These are phyloP conservation scores for Microtus ochrogaster DNA, from an alignment of 2,113 vertebrate species.

Conservation along the genomic window DNA sequence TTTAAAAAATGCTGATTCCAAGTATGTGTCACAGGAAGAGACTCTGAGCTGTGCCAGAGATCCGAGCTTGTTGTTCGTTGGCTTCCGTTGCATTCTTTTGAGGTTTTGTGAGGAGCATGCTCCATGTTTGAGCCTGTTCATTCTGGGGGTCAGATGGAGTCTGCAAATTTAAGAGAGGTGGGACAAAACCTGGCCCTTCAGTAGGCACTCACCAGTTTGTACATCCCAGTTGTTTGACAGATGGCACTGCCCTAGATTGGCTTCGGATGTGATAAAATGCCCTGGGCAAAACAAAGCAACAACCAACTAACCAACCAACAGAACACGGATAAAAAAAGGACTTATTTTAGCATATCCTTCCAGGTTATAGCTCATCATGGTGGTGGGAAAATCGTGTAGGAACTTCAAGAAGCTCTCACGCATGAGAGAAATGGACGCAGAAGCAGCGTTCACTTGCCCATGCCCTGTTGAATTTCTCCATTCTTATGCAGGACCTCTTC, in stretches of 20 bases:
- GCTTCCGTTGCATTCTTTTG: neutral
- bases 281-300: no score
- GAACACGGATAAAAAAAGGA: no score
- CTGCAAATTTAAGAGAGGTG: neutral
- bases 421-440: neutral
- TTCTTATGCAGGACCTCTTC: neutral
- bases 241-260: neutral
- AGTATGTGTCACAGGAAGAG: slow-evolving; percentile 3
- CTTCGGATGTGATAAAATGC: neutral
- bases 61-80: neutral
- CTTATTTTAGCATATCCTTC: neutral
- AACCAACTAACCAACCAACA: neutral
- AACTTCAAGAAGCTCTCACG: no score
- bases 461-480: neutral
- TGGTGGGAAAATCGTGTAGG: neutral
- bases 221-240: neutral
- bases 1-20: neutral
- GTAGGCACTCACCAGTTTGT: no score
- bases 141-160: neutral
- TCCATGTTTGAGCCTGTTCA: rapidly evolving
- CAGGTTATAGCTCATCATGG: neutral
- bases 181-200: neutral
- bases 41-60: neutral
- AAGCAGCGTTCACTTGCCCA: no score
- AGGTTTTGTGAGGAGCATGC: neutral